Conservation (phyloP, 2,888 invertebrate genomes). For the Harmothoe impar region DNA sequence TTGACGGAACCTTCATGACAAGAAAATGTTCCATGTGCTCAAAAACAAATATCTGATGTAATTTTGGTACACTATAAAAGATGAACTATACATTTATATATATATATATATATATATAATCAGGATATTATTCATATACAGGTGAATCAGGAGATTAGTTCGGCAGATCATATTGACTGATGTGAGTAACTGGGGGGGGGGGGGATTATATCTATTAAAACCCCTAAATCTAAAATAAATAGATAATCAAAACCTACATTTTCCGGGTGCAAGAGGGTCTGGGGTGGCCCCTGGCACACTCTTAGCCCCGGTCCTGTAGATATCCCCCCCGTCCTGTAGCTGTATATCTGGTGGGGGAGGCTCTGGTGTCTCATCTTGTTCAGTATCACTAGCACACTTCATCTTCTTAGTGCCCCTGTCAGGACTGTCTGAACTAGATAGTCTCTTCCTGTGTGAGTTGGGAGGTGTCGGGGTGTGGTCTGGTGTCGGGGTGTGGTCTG, state of each 20-base stretch:
- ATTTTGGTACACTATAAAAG: too few relatives aligned
- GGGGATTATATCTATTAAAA: too few relatives aligned
- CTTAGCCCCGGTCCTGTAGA: slow-evolving; percentile 95
- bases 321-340: slow-evolving; percentile 73
- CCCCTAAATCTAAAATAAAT: too few relatives aligned
- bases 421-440: not conserved
- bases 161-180: too few relatives aligned
- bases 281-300: slow-evolving; percentile 86
- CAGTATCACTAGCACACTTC: not conserved
- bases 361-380: not conserved
- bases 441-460: not conserved
- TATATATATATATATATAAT: too few relatives aligned
- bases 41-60: too few relatives aligned
- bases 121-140: too few relatives aligned
- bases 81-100: too few relatives aligned
- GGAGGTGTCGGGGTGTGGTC: not conserved
- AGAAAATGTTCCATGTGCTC: too few relatives aligned
- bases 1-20: too few relatives aligned
- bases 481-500: not conserved
- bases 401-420: not conserved
- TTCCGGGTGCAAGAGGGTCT: slow-evolving; percentile 85
- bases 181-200: too few relatives aligned
- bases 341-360: not conserved
- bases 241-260: not conserved
- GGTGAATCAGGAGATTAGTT: too few relatives aligned